A percentile compares a stretch with the other conserved stretches of the same genome.
Evolutionary conservation across 2,888 invertebrate genomes (phyloP).

Genomic region (Lasioglossum leucozonium): DNA sequence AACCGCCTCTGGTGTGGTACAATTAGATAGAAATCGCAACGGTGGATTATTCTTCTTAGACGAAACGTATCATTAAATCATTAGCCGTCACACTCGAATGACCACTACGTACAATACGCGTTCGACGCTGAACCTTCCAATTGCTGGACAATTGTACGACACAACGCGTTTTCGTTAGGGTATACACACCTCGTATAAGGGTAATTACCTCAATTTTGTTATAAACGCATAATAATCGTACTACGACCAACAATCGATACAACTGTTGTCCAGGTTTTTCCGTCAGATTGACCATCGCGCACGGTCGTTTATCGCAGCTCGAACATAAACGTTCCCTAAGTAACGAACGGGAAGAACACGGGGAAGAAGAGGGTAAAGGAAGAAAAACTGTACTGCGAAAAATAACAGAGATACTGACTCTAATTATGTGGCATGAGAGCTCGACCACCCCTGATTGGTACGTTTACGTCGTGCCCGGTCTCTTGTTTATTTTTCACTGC

Average conservation of each 20-base stretch:
- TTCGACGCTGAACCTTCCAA: background rate
- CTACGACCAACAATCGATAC: background rate
- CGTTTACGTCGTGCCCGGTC: constrained; percentile 52
- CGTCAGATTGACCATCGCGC: background rate
- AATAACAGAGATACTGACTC: constrained; percentile 41
- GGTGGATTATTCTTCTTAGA: constrained; percentile 56
- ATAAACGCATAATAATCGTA: background rate
- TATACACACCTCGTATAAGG: too few relatives aligned
- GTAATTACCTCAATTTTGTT: too few relatives aligned
- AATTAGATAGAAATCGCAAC: constrained; percentile 70
- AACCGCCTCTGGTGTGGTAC: constrained; percentile 51
- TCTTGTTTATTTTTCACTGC: constrained; percentile 57
- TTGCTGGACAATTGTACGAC: background rate
- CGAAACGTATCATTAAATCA: constrained; percentile 57
- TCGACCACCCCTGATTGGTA: constrained; percentile 57
- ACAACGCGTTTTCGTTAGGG: background rate
- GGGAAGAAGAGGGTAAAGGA: background rate
- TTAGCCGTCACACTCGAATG: constrained; percentile 35
- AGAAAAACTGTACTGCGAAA: background rate
- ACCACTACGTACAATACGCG: background rate
- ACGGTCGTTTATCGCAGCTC: background rate
- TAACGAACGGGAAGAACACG: background rate
- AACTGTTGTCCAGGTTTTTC: background rate
- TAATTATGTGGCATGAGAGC: constrained; percentile 55
- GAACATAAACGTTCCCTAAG: background rate